Evolutionary conservation across 2,888 invertebrate genomes (phyloP).

Genomic region (Campopleginae sp.): DNA sequence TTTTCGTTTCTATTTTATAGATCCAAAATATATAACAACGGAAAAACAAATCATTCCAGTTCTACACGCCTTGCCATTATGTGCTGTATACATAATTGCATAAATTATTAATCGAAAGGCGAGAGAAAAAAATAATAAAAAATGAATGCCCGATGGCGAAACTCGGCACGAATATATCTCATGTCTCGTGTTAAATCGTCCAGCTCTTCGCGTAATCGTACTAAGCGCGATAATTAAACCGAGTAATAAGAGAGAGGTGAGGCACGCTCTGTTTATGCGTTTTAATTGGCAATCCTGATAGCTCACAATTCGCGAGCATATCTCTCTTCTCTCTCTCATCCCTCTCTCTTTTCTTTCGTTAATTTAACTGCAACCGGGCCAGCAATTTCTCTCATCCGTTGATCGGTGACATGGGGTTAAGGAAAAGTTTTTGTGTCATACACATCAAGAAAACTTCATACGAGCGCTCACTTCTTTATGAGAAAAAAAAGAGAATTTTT

Average conservation of each 20-base stretch:
- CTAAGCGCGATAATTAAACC: slow-evolving; percentile 56
- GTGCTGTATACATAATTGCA: slow-evolving; percentile 39
- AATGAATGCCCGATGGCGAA: slow-evolving; percentile 50
- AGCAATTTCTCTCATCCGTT: slow-evolving; percentile 57
- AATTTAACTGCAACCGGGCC: slow-evolving; percentile 29
- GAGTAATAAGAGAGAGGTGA: slow-evolving; percentile 43
- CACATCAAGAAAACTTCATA: background rate
- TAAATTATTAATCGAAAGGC: slow-evolving; percentile 53
- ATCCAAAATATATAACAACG: background rate
- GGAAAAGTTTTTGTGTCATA: slow-evolving; percentile 19
- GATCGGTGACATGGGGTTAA: slow-evolving; percentile 45
- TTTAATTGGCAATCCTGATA: slow-evolving; percentile 75
- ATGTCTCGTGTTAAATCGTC: slow-evolving; percentile 61
- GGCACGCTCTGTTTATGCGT: slow-evolving; percentile 80
- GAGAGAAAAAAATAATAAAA: slow-evolving; percentile 13
- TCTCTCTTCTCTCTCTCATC: background rate
- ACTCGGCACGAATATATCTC: slow-evolving; percentile 49
- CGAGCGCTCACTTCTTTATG: background rate
- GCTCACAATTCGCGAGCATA: slow-evolving; percentile 38
- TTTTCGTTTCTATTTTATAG: slow-evolving; percentile 17
- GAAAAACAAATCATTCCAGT: slow-evolving; percentile 48
- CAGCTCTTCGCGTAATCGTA: slow-evolving; percentile 59
- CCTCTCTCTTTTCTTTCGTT: slow-evolving; percentile 35
- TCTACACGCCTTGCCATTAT: slow-evolving; percentile 24
- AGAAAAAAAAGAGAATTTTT: background rate